Percentiles rank a stretch among this genome's conserved stretches.
Conservation (phyloP, 2,113 vertebrate species). For the Podarcis muralis region DNA sequence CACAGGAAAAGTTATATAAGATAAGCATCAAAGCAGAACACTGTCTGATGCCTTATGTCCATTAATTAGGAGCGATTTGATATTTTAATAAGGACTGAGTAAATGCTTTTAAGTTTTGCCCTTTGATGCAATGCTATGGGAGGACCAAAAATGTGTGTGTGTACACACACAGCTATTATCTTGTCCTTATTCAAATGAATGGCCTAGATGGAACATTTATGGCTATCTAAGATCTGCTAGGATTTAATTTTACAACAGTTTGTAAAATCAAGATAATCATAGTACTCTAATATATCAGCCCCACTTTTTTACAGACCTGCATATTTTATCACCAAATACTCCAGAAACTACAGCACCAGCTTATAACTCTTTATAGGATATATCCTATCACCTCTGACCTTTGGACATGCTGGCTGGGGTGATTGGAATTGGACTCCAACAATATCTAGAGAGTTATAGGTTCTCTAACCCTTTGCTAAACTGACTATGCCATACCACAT, state of each 20-base stretch:
- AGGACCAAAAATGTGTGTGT: not conserved
- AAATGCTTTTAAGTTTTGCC: slow-evolving; percentile 4
- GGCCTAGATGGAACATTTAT: not conserved
- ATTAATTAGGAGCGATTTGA: not conserved
- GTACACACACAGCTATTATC: not conserved
- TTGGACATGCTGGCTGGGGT: not conserved
- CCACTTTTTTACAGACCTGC: not conserved
- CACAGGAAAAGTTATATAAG: not conserved
- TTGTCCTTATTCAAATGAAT: slow-evolving; percentile 15
- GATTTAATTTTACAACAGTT: not conserved
- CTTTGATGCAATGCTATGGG: not conserved
- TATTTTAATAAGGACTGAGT: slow-evolving; percentile 10
- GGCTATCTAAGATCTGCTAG: not conserved
- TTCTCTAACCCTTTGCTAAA: too few species aligned
- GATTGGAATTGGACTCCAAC: not conserved
- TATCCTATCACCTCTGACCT: not conserved
- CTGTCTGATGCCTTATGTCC: not conserved
- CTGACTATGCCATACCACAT: too few species aligned
- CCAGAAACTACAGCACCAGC: not conserved
- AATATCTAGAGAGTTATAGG: too few species aligned
- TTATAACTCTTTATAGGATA: not conserved
- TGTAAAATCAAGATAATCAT: not conserved
- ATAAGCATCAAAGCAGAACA: not conserved
- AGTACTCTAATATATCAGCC: not conserved
- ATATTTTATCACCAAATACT: not conserved